phyloP scores from a whole-genome alignment of 2,888 invertebrate species.

The Meganola albula region DNA sequence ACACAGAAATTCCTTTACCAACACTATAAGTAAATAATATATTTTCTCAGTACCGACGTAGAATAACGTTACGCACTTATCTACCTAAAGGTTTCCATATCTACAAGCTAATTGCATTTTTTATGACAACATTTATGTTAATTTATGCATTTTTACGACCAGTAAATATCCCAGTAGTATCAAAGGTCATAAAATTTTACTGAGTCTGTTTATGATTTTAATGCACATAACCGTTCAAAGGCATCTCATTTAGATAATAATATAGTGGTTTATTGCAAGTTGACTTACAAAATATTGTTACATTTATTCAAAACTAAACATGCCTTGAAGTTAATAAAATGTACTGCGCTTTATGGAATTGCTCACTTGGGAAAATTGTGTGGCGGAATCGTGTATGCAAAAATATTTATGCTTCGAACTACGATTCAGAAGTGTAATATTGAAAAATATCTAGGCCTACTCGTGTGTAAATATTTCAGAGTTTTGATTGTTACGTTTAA shows the following conservation, averaged over 20 bases:
- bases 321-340: conserved; percentile 41
- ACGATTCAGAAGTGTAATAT: conserved; percentile 36
- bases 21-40: too few relatives aligned
- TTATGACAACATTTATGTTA: too few relatives aligned
- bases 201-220: neutral
- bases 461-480: conserved; percentile 27
- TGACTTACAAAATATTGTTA: conserved; percentile 20
- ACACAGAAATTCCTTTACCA: conserved; percentile 23
- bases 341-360: conserved; percentile 43
- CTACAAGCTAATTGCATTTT: too few relatives aligned
- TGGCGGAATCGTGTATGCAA: conserved; percentile 39
- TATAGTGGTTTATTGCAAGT: conserved; percentile 16
- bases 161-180: too few relatives aligned
- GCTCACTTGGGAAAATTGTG: conserved; percentile 41
- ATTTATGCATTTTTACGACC: too few relatives aligned
- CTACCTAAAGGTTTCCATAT: too few relatives aligned
- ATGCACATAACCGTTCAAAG: too few relatives aligned
- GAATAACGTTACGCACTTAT: too few relatives aligned
- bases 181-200: neutral
- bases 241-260: too few relatives aligned
- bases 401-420: conserved; percentile 44
- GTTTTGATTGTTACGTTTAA: too few relatives aligned
- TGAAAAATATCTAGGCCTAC: conserved; percentile 35
- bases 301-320: conserved; percentile 33
- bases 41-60: too few relatives aligned